A percentile compares a stretch with the other conserved stretches of the same genome.
Conservation (phyloP, 1,140 invertebrate species). For the Trichonephila inaurata region DNA sequence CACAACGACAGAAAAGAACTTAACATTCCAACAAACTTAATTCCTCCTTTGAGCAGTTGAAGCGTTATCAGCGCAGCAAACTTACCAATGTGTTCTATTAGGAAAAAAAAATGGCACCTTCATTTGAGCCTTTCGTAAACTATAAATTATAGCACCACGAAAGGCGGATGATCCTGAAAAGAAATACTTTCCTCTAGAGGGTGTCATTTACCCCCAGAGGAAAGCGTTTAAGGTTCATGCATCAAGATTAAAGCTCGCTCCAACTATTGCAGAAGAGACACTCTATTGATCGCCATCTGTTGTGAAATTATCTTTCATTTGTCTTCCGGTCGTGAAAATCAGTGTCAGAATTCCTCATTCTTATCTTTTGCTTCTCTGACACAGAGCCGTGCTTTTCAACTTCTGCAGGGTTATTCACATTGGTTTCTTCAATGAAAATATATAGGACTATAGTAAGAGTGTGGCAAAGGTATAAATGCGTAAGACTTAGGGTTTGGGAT, state of each 20-base stretch:
- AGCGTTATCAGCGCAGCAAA: not conserved
- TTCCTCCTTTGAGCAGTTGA: not conserved
- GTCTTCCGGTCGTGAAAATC: slow-evolving; percentile 61
- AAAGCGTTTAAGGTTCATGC: slow-evolving; percentile 36
- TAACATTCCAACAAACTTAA: slow-evolving; percentile 3
- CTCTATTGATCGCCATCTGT: slow-evolving; percentile 59
- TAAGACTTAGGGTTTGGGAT: too few relatives aligned
- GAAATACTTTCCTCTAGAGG: not conserved
- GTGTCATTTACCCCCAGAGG: not conserved
- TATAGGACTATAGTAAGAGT: too few relatives aligned
- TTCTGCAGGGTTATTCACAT: too few relatives aligned
- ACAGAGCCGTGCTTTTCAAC: too few relatives aligned
- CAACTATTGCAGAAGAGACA: not conserved
- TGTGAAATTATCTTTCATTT: slow-evolving; percentile 44
- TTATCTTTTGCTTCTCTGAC: not conserved
- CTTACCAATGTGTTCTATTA: not conserved
- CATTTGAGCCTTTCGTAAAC: not conserved
- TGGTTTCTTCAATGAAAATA: too few relatives aligned
- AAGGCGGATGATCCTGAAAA: slow-evolving; percentile 20
- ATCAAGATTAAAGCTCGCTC: slow-evolving; percentile 61
- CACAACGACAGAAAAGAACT: not conserved
- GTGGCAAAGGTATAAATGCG: too few relatives aligned
- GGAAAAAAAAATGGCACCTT: not conserved
- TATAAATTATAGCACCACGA: slow-evolving; percentile 36
- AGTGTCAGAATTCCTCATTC: slow-evolving; percentile 42